Conservation (phyloP, 2,888 invertebrate species). For the Torymus texanus region DNA sequence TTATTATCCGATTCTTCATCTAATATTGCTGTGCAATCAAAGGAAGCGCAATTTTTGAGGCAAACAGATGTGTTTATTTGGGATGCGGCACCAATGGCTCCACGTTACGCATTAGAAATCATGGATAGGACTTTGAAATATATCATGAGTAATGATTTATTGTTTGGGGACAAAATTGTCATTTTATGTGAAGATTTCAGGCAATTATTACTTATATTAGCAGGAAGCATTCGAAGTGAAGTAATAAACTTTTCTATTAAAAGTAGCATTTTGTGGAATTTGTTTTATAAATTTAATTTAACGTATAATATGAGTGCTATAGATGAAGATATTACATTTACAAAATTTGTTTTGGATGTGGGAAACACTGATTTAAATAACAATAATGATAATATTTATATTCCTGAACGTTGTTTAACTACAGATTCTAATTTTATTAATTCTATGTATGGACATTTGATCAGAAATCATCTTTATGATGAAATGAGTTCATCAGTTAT, state of each 20-base stretch:
- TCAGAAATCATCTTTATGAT: slow-evolving; percentile 43
- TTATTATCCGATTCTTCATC: slow-evolving; percentile 50
- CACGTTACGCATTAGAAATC: slow-evolving; percentile 49
- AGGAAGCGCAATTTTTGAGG: slow-evolving; percentile 36
- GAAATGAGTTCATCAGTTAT: slow-evolving; percentile 50
- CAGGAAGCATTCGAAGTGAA: slow-evolving; percentile 43
- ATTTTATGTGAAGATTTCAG: slow-evolving; percentile 52
- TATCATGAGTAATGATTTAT: slow-evolving; percentile 55
- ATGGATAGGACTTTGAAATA: slow-evolving; percentile 56
- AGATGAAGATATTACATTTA: slow-evolving; percentile 25
- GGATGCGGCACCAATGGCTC: no score
- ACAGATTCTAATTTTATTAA: no score
- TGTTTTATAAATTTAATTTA: slow-evolving; percentile 46
- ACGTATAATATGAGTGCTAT: slow-evolving; percentile 53
- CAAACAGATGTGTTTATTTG: no score
- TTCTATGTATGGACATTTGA: slow-evolving; percentile 38
- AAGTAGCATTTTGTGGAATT: slow-evolving; percentile 49
- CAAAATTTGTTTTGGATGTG: slow-evolving; percentile 54
- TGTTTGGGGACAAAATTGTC: slow-evolving; percentile 59
- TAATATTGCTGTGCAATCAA: slow-evolving; percentile 53
- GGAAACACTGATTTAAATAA: slow-evolving; percentile 50
- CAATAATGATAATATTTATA: slow-evolving; percentile 45
- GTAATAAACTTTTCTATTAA: slow-evolving; percentile 55
- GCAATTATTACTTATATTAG: slow-evolving; percentile 53
- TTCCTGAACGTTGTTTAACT: no score